Conservation (phyloP, 2,888 invertebrate genomes). For the Sinhomidia bicolor region DNA sequence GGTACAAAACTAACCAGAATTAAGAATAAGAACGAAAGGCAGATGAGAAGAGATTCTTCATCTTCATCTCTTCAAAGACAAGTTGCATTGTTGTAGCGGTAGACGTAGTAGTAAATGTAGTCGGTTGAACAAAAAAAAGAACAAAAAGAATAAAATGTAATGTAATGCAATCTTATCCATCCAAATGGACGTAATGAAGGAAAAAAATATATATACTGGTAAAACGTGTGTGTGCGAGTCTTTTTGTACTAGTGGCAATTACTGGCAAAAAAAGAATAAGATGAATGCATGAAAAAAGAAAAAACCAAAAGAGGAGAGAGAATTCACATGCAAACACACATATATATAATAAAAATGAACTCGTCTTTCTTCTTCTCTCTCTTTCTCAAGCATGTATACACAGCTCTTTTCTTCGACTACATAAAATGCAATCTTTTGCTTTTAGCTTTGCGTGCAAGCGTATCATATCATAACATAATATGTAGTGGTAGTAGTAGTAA, state of each 20-base stretch:
- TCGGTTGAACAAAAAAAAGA: too few species aligned
- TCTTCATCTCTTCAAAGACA: constrained; percentile 40
- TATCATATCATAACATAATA: too few species aligned
- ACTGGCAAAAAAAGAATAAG: constrained; percentile 36
- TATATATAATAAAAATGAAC: constrained; percentile 23
- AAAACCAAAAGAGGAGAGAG: constrained; percentile 11
- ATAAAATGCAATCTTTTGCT: constrained; percentile 28
- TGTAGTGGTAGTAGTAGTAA: too few species aligned
- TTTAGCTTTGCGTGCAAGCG: neutral
- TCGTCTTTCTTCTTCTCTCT: too few species aligned
- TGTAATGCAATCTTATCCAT: constrained; percentile 58
- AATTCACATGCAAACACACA: constrained; percentile 38
- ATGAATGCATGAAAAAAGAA: neutral
- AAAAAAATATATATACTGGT: constrained; percentile 2
- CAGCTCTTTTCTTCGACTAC: too few species aligned
- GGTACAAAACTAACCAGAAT: constrained; percentile 37
- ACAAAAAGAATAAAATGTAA: constrained; percentile 32
- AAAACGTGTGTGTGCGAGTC: neutral
- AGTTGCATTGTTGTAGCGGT: constrained; percentile 7
- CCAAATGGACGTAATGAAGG: constrained; percentile 51
- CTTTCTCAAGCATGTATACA: neutral
- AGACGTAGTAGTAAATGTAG: neutral
- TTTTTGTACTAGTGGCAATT: constrained; percentile 53
- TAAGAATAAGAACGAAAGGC: neutral
- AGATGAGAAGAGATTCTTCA: neutral